Evolutionary conservation across 2,888 invertebrate genomes (phyloP).

Genomic region (Auanema freiburgensis): DNA sequence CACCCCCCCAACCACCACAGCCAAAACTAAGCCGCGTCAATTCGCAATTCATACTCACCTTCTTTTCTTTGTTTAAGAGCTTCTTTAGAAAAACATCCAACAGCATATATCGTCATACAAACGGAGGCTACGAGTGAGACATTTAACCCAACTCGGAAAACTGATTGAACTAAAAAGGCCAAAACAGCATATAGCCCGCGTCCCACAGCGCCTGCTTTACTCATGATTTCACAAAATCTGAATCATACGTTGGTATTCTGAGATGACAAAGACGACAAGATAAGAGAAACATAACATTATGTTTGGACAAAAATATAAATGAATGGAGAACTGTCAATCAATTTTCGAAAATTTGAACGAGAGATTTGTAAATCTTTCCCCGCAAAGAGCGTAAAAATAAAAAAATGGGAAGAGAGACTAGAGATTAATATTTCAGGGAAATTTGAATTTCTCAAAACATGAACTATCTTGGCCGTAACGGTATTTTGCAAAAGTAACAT

Average conservation of each 20-base stretch:
- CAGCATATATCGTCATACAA: slow-evolving; percentile 49
- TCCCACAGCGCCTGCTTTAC: slow-evolving; percentile 50
- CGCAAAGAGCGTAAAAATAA: neutral
- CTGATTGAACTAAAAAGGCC: slow-evolving; percentile 40
- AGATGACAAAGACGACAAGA: no score
- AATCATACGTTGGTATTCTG: no score
- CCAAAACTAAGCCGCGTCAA: slow-evolving; percentile 4
- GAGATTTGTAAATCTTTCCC: neutral
- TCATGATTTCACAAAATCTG: slow-evolving; percentile 30
- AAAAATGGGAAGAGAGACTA: no score
- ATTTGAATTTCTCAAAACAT: no score
- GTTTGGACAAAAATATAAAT: neutral
- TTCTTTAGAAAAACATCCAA: slow-evolving; percentile 46
- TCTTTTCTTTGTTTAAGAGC: slow-evolving; percentile 46
- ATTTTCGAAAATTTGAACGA: neutral
- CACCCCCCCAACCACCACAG: neutral
- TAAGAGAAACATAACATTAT: neutral
- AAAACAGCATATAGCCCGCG: slow-evolving; percentile 50
- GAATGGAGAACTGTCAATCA: slow-evolving; percentile 2
- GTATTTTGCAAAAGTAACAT: no score
- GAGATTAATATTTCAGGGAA: no score
- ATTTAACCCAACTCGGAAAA: slow-evolving; percentile 39
- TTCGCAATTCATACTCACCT: slow-evolving; percentile 36
- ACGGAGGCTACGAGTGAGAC: slow-evolving; percentile 47
- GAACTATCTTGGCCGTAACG: no score